Base-by-base conservation (phyloP, 2,888 invertebrate genomes). In the Malacosoma neustria region DNA sequence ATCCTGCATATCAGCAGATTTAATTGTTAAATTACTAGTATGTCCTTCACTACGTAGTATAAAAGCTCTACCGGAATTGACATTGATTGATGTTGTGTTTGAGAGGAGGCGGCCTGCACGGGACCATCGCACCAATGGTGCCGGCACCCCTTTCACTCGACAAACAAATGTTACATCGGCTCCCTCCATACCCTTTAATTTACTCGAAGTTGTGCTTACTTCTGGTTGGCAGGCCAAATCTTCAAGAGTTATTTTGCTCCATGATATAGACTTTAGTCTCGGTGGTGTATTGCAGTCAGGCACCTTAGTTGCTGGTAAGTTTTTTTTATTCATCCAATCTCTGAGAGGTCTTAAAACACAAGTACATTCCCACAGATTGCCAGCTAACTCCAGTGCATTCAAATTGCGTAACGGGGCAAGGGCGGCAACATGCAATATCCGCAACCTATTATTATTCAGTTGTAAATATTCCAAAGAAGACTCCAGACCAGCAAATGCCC, bases 351-450 rank as follows among this genome's bases (percentile, higher is more conserved):
- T 84, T 41, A 95, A 66, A 14, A 88, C 87, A 64, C 95, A 95
- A 31, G 93, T 91, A 67, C 94, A 95, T 66, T 93, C 92, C 93
- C 94, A 94, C 1, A 92, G 92, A 71, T 95, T 95, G 41, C 87
- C 89, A n/a, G 92, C 90, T 46, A 95, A 71, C 55, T 93, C 93
- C 43, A 95, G 74, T 9, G 92, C 93, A 59, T 93, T 92, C 36
- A 95, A 72, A 45, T 89, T 90, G 46, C 90, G 81, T 33, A 94
- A 72, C 6, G 90, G 87, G 1, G 90, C 91, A 42, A 95, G 80
- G 7, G 91, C 89, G 29, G 89, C 87, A 9, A 92, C 88, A 39
- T 88, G 87, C 9, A 94, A 86, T 42, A 91, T 89, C 34, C 88
- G 87, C 43, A 95, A 65, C 58, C 88, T 89, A 65, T 95, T 95